A percentile compares a stretch with the other conserved stretches of the same genome.
These are phyloP conservation scores for Anarrhichthys ocellatus DNA, from an alignment of 2,113 vertebrate species.

Conservation along the genomic window DNA sequence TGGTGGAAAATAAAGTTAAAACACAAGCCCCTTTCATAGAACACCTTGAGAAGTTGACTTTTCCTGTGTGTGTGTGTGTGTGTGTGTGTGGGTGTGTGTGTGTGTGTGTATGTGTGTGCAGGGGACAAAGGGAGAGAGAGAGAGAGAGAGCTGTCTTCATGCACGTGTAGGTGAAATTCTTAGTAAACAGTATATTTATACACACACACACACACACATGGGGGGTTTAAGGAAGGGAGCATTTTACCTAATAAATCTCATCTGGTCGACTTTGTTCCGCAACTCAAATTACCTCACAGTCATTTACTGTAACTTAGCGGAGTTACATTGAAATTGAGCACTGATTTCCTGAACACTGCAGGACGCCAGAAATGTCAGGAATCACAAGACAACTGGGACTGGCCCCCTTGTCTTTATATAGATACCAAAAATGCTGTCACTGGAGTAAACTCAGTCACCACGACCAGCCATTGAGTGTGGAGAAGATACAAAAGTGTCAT, in stretches of 20 bases:
- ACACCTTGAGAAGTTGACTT: slow-evolving; percentile 66
- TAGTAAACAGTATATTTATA: slow-evolving; percentile 21
- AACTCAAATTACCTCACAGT: slow-evolving; percentile 27
- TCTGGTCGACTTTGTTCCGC: slow-evolving; percentile 40
- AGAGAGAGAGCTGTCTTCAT: slow-evolving; percentile 43
- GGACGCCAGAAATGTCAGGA: background rate
- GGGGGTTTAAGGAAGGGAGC: slow-evolving; percentile 39
- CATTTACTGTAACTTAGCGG: slow-evolving; percentile 16
- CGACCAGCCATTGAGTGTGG: background rate
- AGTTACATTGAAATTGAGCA: background rate
- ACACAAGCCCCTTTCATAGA: slow-evolving; percentile 77
- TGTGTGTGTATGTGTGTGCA: slow-evolving; percentile 14
- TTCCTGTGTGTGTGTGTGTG: slow-evolving; percentile 51
- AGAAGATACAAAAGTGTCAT: background rate
- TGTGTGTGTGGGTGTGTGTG: slow-evolving; percentile 22
- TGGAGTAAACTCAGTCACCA: background rate
- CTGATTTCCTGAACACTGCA: background rate
- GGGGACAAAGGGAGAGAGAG: slow-evolving; percentile 6
- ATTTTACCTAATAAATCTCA: slow-evolving; percentile 55
- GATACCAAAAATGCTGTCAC: background rate
- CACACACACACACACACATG: slow-evolving; percentile 17
- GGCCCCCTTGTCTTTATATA: background rate
- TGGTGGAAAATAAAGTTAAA: slow-evolving; percentile 75
- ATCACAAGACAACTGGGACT: background rate
- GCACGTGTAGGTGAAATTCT: slow-evolving; percentile 31